phyloP scores from a whole-genome alignment of 2,888 invertebrate species.

The Agriotes lineatus region DNA sequence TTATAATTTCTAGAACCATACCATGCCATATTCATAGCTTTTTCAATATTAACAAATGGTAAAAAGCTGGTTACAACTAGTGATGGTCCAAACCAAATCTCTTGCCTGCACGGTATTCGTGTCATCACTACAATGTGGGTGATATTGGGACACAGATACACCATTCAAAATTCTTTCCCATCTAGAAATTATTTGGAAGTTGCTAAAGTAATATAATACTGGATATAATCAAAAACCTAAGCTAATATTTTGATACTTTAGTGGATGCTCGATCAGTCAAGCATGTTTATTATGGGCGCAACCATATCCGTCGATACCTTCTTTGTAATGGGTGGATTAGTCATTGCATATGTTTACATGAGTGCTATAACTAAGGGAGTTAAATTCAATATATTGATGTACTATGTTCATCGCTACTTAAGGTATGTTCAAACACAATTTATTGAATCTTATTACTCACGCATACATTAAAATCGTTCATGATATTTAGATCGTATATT shows the following conservation, averaged over 20 bases:
- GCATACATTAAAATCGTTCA: too few species aligned
- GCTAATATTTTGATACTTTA: constrained; percentile 43
- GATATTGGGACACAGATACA: constrained; percentile 44
- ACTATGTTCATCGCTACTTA: constrained; percentile 33
- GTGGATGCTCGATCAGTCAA: constrained; percentile 54
- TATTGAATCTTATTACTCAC: too few species aligned
- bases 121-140: too few species aligned
- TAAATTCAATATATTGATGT: constrained; percentile 56
- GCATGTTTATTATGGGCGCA: constrained; percentile 57
- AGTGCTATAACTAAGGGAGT: constrained; percentile 54
- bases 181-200: neutral
- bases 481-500: too few species aligned
- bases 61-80: constrained; percentile 30
- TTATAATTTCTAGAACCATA: constrained; percentile 37
- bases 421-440: too few species aligned
- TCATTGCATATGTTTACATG: constrained; percentile 57
- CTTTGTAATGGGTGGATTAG: constrained; percentile 60
- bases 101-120: too few species aligned
- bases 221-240: neutral
- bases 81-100: constrained; percentile 35
- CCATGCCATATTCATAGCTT: constrained; percentile 37
- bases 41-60: constrained; percentile 43
- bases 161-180: neutral
- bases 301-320: constrained; percentile 62
- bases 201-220: neutral